phyloP scores from a whole-genome alignment of 2,113 vertebrate genomes.

The Syrmaticus mikado region DNA sequence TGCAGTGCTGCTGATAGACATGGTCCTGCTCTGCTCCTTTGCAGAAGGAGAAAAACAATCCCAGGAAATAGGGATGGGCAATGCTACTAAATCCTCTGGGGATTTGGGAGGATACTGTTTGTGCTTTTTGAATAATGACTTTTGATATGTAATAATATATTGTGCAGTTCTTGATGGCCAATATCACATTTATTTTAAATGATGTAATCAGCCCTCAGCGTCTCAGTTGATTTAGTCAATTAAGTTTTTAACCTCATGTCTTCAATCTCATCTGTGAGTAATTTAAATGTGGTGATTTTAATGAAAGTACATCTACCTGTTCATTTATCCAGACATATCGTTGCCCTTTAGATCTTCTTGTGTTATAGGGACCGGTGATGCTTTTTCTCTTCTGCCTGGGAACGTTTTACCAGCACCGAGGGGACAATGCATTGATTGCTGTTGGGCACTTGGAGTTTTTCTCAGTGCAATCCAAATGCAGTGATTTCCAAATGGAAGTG shows the following conservation, averaged over 20 bases:
- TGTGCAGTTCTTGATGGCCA: slow-evolving; percentile 50
- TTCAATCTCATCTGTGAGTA: slow-evolving; percentile 66
- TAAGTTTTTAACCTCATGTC: slow-evolving; percentile 76
- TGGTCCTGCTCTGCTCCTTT: neutral
- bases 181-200: slow-evolving; percentile 68
- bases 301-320: slow-evolving; percentile 71
- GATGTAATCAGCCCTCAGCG: slow-evolving; percentile 62
- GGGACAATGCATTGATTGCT: neutral
- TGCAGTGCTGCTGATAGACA: neutral
- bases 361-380: neutral
- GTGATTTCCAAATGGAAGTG: neutral
- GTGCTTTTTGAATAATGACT: slow-evolving; percentile 68
- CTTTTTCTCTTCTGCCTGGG: neutral
- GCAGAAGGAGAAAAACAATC: slow-evolving; percentile 25
- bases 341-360: slow-evolving; percentile 40
- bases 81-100: neutral
- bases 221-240: slow-evolving; percentile 74
- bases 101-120: slow-evolving; percentile 68
- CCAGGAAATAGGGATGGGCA: neutral
- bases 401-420: neutral
- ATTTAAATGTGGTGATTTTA: slow-evolving; percentile 71
- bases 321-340: slow-evolving; percentile 54
- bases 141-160: slow-evolving; percentile 69
- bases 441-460: neutral
- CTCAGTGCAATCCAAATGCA: neutral